Base-by-base conservation (phyloP, 2,888 invertebrate species). In the Drosophila prolongata region DNA sequence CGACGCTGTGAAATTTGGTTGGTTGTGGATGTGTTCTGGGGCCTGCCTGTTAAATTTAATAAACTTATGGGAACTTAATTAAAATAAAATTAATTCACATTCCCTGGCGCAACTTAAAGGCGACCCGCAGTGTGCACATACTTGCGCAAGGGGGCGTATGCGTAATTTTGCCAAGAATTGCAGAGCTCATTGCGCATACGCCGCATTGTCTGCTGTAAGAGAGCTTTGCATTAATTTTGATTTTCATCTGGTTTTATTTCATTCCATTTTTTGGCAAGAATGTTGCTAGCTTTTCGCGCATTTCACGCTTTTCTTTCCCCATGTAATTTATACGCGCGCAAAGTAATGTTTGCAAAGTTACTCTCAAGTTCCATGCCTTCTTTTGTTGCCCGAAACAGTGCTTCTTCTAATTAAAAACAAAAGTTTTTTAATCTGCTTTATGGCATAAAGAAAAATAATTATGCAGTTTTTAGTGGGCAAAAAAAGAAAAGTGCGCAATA, bases 351-450 rank as follows among this genome's bases (percentile, higher is more conserved):
- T 71, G 85, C 74, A 80, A 86, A 83, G 76, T 83, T 78, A 69
- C 67, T 67, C 42, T 49, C 40, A 71, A 75, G 55, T 74, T 59
- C 44, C 58, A 44, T 67, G 58, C 53, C 42, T 44, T 72, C 64
- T 62, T 75, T 64, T 81, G 82, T 82, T 87, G 79, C 87, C 70
- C 81, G 77, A 71, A 77, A 75, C 50, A 71, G 62, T 72, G 47
- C 49, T 78, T 75, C 71, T 79, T 80, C 84, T 84, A 88, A 84
- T 84, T 84, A 88, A 86, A 84, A 84, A 81, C 81, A 83, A 84
- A 84, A 84, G 88, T 84, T 84, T 84, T 88, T 88, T 84, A 84
- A 84, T 84, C 84, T 88, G 66, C 86, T 88, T 84, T 84, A 84
- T 84, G 78, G 86, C 75, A 82, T 88, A 86, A 78, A 80, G 66